Base-by-base conservation (phyloP, 2,113 vertebrate species). In the Pardalotus punctatus region DNA sequence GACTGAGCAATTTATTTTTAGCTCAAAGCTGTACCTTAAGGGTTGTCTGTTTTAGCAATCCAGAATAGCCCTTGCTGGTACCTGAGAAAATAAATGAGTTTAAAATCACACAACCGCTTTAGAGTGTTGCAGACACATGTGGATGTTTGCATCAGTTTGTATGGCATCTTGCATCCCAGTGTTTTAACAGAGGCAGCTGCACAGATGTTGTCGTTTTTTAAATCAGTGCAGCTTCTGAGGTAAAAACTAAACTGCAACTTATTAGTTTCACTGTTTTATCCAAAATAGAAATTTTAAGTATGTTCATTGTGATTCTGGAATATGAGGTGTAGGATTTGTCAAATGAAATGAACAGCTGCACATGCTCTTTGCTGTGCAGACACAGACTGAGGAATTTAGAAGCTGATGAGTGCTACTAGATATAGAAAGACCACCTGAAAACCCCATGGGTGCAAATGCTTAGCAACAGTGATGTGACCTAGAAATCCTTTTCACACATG, bases 361-460 rank as follows among this genome's bases (percentile, higher is more conserved):
- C 71, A 22, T 40, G 43, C 20, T 91, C 78, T 82, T 93, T 83
- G 58, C 64, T 88, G 54, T 0, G 1, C 61, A 74, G 81, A 43
- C 62, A 61, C 54, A 77, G 62, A 54, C 58, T n/a, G 35, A 64
- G 83, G 85, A 90, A 88, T 94, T 91, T 77, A 65, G 87, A 88
- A 95, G 79, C 74, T 94, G 93, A 36, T 85, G 91, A 96, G 89
- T 80, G 81, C 93, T 94, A 73, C 90, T 77, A 70, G 90, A 92
- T 81, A 66, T 40, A 88, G 91, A 79, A 82, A 74, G 93, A 94
- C 83, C 86, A 97, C 93, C 91, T 89, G 93, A 95, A 97, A 96
- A 93, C 45, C 70, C 48, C 74, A 73, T 0, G 23, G 67, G 38
- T 82, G 38, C 74, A 77, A 88, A 69, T 24, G 58, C 76, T 92